These are phyloP conservation scores for Cydia splendana DNA, from an alignment of 1,140 invertebrate species.

Conservation along the genomic window DNA sequence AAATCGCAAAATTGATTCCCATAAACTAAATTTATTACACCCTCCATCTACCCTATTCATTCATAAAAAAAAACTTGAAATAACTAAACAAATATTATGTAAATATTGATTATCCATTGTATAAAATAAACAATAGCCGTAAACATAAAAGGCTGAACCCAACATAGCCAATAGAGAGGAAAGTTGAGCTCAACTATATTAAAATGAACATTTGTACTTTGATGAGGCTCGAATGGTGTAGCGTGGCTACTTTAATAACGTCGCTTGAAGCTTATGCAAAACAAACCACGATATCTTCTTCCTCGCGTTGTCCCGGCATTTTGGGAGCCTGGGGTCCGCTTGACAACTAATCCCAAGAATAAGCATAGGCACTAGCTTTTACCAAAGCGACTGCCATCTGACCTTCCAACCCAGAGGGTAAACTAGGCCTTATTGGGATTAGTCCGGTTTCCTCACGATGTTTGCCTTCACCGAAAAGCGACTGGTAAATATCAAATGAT, in stretches of 20 bases:
- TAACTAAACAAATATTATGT: neutral
- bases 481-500: no score
- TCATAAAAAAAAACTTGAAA: neutral
- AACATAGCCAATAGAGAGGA: conserved; percentile 35
- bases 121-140: conserved; percentile 3
- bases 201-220: conserved; percentile 57
- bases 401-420: no score
- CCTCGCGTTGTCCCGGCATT: no score
- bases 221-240: conserved; percentile 43
- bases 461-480: no score
- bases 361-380: no score
- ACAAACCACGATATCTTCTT: no score
- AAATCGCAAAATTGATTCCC: neutral
- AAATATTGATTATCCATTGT: conserved; percentile 22
- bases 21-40: neutral
- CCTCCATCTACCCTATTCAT: neutral
- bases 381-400: no score
- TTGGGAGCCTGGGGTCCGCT: no score
- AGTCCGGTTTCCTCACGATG: no score
- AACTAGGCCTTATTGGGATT: no score
- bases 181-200: conserved; percentile 52
- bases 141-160: neutral
- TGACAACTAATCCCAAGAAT: no score
- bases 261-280: neutral
- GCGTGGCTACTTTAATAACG: conserved; percentile 36